A percentile compares a stretch with the other conserved stretches of the same genome.
Conservation (phyloP, 1,140 invertebrate species). For the Idris sp. region DNA sequence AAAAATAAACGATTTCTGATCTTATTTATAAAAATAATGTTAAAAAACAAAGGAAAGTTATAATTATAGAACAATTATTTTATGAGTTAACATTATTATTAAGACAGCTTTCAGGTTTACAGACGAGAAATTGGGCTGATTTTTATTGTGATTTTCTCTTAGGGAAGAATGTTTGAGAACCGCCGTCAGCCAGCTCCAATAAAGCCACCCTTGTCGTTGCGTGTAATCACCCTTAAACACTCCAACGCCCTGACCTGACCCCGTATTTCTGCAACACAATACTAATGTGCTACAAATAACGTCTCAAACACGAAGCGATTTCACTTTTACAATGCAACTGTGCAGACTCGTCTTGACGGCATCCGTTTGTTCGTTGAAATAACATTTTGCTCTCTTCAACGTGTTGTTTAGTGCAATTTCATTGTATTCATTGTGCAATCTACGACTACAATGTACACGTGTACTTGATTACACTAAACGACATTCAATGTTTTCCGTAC, state of each 20-base stretch:
- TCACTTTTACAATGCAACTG: constrained; percentile 74
- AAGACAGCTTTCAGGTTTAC: no score
- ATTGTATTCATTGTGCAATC: constrained; percentile 41
- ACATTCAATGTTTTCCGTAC: constrained; percentile 27
- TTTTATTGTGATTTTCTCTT: neutral
- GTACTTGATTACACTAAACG: constrained; percentile 50
- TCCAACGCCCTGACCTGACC: constrained; percentile 74
- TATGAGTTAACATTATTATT: no score
- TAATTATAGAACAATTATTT: no score
- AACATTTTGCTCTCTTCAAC: constrained; percentile 61
- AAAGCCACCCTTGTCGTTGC: constrained; percentile 77
- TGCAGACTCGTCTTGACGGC: constrained; percentile 56
- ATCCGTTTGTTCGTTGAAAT: constrained; percentile 51
- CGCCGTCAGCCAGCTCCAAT: constrained; percentile 72
- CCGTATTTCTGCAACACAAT: constrained; percentile 73
- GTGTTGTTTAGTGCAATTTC: constrained; percentile 35
- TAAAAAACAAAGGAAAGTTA: no score
- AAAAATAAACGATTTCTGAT: no score
- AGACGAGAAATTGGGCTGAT: constrained; percentile 6
- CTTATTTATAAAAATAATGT: no score
- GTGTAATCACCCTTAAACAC: constrained; percentile 79
- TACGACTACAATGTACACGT: constrained; percentile 29
- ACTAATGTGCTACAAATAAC: constrained; percentile 79
- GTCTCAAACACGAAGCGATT: constrained; percentile 77
- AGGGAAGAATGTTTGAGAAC: constrained; percentile 64